Conservation (phyloP, 2,888 invertebrate genomes). For the Latheticus oryzae region DNA sequence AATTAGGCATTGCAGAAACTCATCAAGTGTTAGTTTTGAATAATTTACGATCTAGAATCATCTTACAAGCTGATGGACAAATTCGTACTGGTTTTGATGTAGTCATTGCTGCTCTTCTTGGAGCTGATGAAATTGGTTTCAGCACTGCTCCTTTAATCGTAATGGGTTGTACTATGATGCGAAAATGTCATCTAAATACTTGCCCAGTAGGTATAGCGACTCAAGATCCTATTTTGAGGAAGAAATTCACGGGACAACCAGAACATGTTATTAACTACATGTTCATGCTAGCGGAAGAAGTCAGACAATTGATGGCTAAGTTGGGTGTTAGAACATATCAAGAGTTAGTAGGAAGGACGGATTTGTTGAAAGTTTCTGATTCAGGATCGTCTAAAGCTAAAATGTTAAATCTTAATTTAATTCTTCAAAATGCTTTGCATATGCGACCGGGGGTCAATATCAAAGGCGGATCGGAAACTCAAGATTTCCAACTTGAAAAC, state of each 20-base stretch:
- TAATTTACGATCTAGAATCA: constrained; percentile 90
- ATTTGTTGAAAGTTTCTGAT: constrained; percentile 83
- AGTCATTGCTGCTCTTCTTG: constrained; percentile 92
- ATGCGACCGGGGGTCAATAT: constrained; percentile 92
- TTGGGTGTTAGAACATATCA: constrained; percentile 75
- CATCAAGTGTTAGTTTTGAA: constrained; percentile 97
- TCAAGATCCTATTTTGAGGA: constrained; percentile 94
- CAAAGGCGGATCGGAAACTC: constrained; percentile 85
- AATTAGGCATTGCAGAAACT: constrained; percentile 97
- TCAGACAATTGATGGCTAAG: constrained; percentile 90
- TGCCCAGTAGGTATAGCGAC: constrained; percentile 99
- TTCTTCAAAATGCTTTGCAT: constrained; percentile 90
- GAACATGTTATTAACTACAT: constrained; percentile 98
- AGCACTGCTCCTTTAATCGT: constrained; percentile 98
- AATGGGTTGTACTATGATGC: constrained; percentile 99
- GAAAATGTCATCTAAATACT: constrained; percentile 98
- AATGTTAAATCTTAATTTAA: constrained; percentile 83
- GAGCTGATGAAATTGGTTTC: constrained; percentile 99
- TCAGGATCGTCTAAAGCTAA: constrained; percentile 81
- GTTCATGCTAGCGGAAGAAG: constrained; percentile 98
- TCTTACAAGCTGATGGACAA: constrained; percentile 97
- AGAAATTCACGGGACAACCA: constrained; percentile 97
- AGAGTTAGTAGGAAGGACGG: constrained; percentile 92
- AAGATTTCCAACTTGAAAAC: constrained; percentile 89
- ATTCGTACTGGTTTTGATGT: constrained; percentile 96